Base-by-base conservation (phyloP, 2,113 vertebrate genomes). In the Poecile atricapillus region DNA sequence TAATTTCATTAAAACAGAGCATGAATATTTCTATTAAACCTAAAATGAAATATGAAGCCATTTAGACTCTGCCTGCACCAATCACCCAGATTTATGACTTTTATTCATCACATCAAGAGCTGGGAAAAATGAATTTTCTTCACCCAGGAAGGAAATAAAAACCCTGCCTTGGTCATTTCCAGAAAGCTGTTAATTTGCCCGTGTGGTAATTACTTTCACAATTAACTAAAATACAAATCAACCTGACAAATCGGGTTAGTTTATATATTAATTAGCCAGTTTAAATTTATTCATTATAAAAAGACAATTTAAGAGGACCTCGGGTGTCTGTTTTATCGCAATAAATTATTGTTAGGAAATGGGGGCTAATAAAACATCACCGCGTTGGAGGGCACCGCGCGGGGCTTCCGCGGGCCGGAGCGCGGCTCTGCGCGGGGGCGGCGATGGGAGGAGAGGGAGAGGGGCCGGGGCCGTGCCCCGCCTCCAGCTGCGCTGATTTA, bases 151-250 rank as follows among this genome's bases (percentile, higher is more conserved):
- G 98, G 98, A 98, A 98, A 98, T 98, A 98, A 98, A 99, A 98
- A 97, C 98, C 97, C 98, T 98, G 98, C 98, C 98, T 96, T 96
- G 98, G 98, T 98, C 98, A 99, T 99, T 99, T 98, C 98, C 98
- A 98, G 98, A 99, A 98, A 99, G 98, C 98, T 98, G 98, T 99
- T 99, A 98, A 99, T 99, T 99, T 98, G 98, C 98, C 97, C 98
- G 35, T 97, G 98, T 98, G 98, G 98, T 99, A 99, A 99, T 99
- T 99, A 99, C 99, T 98, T 99, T 99, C 98, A 99, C 99, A 99
- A 99, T 99, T 99, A 99, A 99, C 98, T 99, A 97, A 99, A 99
- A 99, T 99, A 99, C 99, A 99, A 99, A 99, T 99, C 99, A 99
- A 98, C 92, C 97, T 99, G 99, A 99, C 99, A 99, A 99, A 99